A percentile compares a stretch with the other conserved stretches of the same genome.
Evolutionary conservation across 2,113 vertebrate species (phyloP).

Genomic region (Alethe diademata): DNA sequence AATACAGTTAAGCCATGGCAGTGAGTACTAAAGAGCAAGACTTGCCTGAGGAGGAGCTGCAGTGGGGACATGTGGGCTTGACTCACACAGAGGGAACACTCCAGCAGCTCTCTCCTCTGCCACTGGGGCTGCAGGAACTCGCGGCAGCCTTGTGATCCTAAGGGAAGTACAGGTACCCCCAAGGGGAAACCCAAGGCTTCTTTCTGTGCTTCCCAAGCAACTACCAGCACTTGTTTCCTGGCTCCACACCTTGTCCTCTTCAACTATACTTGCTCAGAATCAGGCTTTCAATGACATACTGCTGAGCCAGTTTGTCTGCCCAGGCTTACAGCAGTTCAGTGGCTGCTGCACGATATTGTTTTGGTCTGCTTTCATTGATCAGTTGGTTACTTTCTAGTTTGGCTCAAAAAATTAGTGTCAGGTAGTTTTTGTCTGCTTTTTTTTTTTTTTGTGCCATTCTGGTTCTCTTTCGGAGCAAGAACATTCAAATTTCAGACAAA

Average conservation of each 20-base stretch:
- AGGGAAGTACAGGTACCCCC: neutral
- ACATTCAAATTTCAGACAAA: neutral
- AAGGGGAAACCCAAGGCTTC: neutral
- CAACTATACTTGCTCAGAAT: neutral
- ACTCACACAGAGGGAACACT: neutral
- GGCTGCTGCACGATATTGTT: neutral
- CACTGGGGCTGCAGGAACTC: fast-evolving
- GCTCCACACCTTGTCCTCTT: neutral
- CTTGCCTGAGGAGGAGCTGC: neutral
- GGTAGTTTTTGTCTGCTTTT: neutral
- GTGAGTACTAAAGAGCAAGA: neutral
- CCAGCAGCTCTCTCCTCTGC: neutral
- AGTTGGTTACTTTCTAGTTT: neutral
- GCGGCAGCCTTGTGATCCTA: neutral
- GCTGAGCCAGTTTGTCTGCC: neutral
- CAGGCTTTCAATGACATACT: neutral
- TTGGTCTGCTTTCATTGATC: neutral
- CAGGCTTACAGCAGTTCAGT: neutral
- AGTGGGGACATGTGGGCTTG: fast-evolving
- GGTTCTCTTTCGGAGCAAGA: neutral
- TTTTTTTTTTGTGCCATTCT: neutral
- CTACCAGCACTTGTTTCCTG: neutral
- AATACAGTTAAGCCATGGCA: neutral
- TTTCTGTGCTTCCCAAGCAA: neutral
- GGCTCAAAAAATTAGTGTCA: neutral